Conservation (phyloP, 2,113 vertebrate species). For the Gnathonemus longibarbis region DNA sequence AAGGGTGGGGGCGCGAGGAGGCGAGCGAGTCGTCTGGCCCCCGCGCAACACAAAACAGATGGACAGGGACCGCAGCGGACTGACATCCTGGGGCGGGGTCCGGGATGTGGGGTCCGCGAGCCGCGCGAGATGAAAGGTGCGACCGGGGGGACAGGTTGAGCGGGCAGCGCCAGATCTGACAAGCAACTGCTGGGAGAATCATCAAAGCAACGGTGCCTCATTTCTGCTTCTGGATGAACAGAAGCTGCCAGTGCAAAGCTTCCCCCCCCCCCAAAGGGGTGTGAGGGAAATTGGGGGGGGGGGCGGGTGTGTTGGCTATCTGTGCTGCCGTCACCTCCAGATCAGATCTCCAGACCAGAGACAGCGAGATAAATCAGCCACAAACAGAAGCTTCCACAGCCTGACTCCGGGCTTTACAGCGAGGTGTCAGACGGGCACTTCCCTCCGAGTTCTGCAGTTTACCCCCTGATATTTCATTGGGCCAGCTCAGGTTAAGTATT, state of each 20-base stretch:
- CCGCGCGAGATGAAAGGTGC: constrained; percentile 54
- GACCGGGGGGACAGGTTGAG: constrained; percentile 48
- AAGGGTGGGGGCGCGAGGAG: constrained; percentile 26
- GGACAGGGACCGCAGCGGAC: constrained; percentile 51
- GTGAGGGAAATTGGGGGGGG: background rate
- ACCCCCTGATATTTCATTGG: background rate
- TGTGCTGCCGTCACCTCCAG: background rate
- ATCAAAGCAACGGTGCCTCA: constrained; percentile 60
- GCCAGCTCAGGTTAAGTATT: background rate
- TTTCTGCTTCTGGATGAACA: constrained; percentile 54
- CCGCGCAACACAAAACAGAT: constrained; percentile 54
- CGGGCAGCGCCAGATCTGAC: constrained; percentile 54
- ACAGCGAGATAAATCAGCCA: background rate
- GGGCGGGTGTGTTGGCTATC: background rate
- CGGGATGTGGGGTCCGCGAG: constrained; percentile 36
- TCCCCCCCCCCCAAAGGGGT: constrained; percentile 16
- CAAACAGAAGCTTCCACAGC: background rate
- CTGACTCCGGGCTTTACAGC: background rate
- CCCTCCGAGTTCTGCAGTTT: background rate
- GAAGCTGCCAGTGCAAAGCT: constrained; percentile 47
- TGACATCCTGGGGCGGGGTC: constrained; percentile 53
- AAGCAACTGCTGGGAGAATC: constrained; percentile 58
- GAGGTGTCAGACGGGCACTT: background rate
- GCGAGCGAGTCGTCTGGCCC: constrained; percentile 47
- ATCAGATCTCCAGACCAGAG: background rate